Evolutionary conservation across 2,113 vertebrate species (phyloP).

Genomic region (Sus scrofa): DNA sequence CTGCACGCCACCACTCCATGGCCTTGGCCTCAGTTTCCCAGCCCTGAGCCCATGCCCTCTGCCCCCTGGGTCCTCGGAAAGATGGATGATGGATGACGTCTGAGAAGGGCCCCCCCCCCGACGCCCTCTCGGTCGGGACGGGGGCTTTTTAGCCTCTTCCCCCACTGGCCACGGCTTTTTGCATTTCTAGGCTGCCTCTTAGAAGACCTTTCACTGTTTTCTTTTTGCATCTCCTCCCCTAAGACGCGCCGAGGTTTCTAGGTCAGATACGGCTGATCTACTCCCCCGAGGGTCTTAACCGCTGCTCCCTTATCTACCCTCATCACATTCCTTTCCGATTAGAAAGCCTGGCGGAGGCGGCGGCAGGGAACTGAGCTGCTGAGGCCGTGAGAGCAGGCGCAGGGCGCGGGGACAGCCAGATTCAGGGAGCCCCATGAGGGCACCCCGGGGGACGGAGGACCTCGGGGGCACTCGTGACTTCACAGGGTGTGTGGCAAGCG

Average conservation of each 20-base stretch:
- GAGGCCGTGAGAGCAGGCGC: fast-evolving
- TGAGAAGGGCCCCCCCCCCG: too few species aligned
- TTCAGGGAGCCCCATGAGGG: fast-evolving
- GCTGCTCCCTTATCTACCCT: fast-evolving
- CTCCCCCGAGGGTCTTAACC: background rate
- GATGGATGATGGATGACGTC: fast-evolving
- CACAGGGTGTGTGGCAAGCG: too few species aligned
- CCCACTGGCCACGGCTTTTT: fast-evolving
- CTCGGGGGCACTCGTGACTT: fast-evolving
- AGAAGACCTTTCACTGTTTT: fast-evolving
- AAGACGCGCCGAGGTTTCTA: background rate
- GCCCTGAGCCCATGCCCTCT: fast-evolving
- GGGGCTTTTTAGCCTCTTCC: background rate
- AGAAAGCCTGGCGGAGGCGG: background rate
- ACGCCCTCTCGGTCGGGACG: fast-evolving
- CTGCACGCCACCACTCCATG: fast-evolving
- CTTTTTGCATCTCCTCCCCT: background rate
- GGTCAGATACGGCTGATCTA: fast-evolving
- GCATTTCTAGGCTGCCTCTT: fast-evolving
- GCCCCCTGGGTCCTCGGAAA: fast-evolving
- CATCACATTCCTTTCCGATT: background rate
- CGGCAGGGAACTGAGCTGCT: fast-evolving
- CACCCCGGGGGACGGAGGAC: fast-evolving
- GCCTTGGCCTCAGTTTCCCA: background rate
- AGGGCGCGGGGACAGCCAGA: fast-evolving